Base-by-base conservation (phyloP, 2,888 invertebrate genomes). In the Lampropteryx suffumata region DNA sequence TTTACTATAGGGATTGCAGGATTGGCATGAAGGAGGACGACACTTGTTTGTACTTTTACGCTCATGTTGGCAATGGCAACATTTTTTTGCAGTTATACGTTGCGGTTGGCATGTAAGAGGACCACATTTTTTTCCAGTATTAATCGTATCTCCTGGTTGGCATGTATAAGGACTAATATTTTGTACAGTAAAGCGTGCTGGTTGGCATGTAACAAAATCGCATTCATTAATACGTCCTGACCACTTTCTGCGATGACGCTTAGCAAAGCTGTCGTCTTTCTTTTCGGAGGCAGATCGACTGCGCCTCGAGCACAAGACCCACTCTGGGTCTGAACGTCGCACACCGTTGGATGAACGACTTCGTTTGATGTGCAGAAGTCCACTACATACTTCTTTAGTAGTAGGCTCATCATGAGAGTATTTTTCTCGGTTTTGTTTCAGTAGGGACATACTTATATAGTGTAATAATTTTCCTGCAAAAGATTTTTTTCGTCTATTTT, bases 261-360 rank as follows among this genome's bases (percentile, higher is more conserved):
- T 13, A n/a, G 0, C n/a, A 28, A 35, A 1, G 3, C 21, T 21
- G 10, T 27, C 24, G 27, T 27, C 28, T 4, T 32, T 30, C 26
- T 17, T 17, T 17, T 35, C 45, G 21, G 21, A 29, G 10, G 40
- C 28, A 24, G 47, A 47, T 33, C 32, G 27, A 29, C 47, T 29
- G 9, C 40, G 40, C 21, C 21, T 6, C 2, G 33, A 13, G 10
- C 0, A 12, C n/a, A 8, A 17, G n/a, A 21, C 27, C 7, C 33
- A 13, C 21, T 34, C 34, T 28, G 17, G 21, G 11, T 13, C 40
- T 8, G 12, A 17, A 13, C n/a, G 28, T 21, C 5, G 36, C 24
- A 17, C 11, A 17, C 11, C 12, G 12, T 7, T 28, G n/a, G 28
- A 12, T 21, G 34, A 39, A 17, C 12, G 34, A 28, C 29, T 34